Evolutionary conservation across 2,113 vertebrate species (phyloP), one percentile per base, ranked within the genome.

Genomic region (Periophthalmodon schlosseri): DNA sequence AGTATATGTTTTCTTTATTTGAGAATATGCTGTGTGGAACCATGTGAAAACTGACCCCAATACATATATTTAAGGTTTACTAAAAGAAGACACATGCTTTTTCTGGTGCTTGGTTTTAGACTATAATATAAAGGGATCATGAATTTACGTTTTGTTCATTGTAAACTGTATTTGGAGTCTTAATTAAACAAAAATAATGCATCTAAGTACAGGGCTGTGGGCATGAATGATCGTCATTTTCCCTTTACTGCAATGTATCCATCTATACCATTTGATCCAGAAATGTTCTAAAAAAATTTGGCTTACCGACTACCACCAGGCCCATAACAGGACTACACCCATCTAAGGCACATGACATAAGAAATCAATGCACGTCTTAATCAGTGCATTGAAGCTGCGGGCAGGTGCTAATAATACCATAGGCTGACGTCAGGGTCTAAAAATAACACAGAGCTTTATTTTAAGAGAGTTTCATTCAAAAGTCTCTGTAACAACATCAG

Each of bases 401-500:
- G 83, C 63, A 58, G 70, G 73, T 72, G 50, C 88, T 92, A 93
- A 93, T 94, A 89, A 90, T 92, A 92, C 79, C 70, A 77, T 69
- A 82, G 74, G 57, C 21, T 13, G 75, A 76, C 56, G 75, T 50
- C 77, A 84, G 52, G 73, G 73, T 80, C 81, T 89, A 89, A 87
- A 92, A 90, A 89, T 91, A 89, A 84, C 79, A 60, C 84, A 84
- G 83, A 75, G 23, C 64, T 12, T 78, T 91, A 87, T 89, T 90
- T 89, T 85, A 66, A 86, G 80, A 16, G 39, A 16, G 39, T 78
- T 88, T 81, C 85, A 88, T 89, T 90, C 84, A 87, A 77, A 84
- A 14, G 21, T 82, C 80, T 81, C 54, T 73, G 12, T 6, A 79
- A 78, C 82, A 87, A 71, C 76, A 70, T 69, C 70, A n/a, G 79